Evolutionary conservation across 2,888 invertebrate species (phyloP).

Genomic region (Euplexia lucipara): DNA sequence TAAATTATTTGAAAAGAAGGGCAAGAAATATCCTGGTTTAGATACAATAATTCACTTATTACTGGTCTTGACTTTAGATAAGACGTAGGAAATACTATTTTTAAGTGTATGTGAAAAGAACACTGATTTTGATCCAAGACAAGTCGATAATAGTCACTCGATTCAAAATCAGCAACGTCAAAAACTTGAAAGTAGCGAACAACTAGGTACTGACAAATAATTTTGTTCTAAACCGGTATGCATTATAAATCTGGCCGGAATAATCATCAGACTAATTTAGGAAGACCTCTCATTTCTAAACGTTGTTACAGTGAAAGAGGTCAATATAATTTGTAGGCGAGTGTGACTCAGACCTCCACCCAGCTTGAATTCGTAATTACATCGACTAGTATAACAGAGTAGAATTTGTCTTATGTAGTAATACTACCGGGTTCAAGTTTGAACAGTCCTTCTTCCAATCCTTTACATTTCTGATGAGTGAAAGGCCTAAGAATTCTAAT

Average conservation of each 20-base stretch:
- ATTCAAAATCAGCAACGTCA: constrained; percentile 1
- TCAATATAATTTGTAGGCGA: constrained; percentile 26
- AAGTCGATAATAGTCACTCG: background rate
- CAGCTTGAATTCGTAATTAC: constrained; percentile 52
- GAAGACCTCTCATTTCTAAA: constrained; percentile 41
- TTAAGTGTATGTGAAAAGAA: background rate
- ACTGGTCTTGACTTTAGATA: no score
- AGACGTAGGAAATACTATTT: background rate
- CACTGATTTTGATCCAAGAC: background rate
- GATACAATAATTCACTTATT: background rate
- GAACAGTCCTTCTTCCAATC: no score
- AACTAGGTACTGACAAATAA: constrained; percentile 10
- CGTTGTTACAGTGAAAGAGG: constrained; percentile 13
- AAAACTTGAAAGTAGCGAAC: constrained; percentile 11
- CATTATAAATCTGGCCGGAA: constrained; percentile 22
- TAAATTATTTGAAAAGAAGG: background rate
- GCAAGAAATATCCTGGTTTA: background rate
- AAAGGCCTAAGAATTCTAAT: no score
- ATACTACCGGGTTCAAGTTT: constrained; percentile 8
- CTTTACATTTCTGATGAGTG: background rate
- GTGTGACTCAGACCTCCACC: constrained; percentile 48
- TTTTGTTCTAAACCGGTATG: constrained; percentile 50
- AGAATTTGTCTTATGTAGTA: constrained; percentile 12
- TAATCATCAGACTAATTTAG: constrained; percentile 21
- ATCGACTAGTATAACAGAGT: constrained; percentile 19